These are phyloP conservation scores for Anoplophora glabripennis DNA, from an alignment of 1,140 invertebrate species.

Conservation along the genomic window DNA sequence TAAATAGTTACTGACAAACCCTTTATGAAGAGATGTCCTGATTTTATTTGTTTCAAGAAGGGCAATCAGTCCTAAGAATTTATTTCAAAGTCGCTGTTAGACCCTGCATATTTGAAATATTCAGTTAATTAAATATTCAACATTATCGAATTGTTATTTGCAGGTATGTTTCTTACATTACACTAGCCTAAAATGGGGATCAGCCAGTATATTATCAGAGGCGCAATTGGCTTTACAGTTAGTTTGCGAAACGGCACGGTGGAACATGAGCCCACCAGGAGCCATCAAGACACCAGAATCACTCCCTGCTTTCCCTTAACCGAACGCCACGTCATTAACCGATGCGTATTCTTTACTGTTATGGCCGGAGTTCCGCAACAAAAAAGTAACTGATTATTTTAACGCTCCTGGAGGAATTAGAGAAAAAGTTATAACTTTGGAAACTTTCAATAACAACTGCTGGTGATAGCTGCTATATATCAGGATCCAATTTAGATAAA, in stretches of 20 bases:
- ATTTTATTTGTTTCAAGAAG: too few species aligned
- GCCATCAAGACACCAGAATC: slow-evolving; percentile 23
- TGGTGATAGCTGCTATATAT: too few species aligned
- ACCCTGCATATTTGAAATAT: too few species aligned
- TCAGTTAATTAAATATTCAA: too few species aligned
- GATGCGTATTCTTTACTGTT: slow-evolving; percentile 34
- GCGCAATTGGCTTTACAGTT: slow-evolving; percentile 19
- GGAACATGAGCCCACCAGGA: slow-evolving; percentile 23
- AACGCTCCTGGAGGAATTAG: slow-evolving; percentile 18
- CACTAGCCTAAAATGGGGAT: too few species aligned
- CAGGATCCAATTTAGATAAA: too few species aligned
- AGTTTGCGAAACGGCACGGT: slow-evolving; percentile 13
- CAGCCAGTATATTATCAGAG: slow-evolving; percentile 13
- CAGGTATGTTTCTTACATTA: too few species aligned
- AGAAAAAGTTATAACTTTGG: neutral
- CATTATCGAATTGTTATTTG: too few species aligned
- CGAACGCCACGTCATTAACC: slow-evolving; percentile 35
- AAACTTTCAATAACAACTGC: slow-evolving; percentile 20
- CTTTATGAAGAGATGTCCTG: too few species aligned
- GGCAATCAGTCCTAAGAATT: too few species aligned
- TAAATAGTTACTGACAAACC: too few species aligned
- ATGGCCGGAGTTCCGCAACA: slow-evolving; percentile 27
- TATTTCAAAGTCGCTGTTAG: too few species aligned
- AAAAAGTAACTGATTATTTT: slow-evolving; percentile 35
- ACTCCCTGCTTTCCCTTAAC: slow-evolving; percentile 27